Conservation (phyloP, 2,888 invertebrate genomes). For the Aphelenchoides bicaudatus region DNA sequence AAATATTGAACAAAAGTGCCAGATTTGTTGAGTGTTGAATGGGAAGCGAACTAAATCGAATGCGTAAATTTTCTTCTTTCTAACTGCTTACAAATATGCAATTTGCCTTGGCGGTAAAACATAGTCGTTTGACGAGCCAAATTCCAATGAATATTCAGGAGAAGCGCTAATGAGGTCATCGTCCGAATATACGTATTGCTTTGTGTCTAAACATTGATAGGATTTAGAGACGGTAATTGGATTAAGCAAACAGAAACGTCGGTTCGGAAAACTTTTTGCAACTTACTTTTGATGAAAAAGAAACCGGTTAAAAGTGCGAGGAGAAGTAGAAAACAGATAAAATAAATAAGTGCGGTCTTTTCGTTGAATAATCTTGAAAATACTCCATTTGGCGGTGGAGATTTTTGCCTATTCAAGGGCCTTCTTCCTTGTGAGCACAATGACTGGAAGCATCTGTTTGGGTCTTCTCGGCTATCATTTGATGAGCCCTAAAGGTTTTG, state of each 20-base stretch:
- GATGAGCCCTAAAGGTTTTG: no score
- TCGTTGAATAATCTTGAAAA: conserved; percentile 9
- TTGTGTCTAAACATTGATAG: conserved; percentile 9
- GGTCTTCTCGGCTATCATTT: conserved; percentile 9
- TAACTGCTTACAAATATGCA: conserved; percentile 2
- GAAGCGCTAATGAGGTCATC: conserved; percentile 2
- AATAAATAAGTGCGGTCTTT: background rate
- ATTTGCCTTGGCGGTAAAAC: background rate
- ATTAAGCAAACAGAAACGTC: conserved; percentile 6
- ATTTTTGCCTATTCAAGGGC: background rate
- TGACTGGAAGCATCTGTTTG: background rate
- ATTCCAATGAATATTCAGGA: background rate
- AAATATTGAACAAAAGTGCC: conserved; percentile 15
- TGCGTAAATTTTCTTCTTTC: no score
- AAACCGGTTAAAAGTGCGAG: background rate
- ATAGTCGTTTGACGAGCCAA: background rate
- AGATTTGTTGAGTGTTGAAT: conserved; percentile 9
- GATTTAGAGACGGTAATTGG: background rate
- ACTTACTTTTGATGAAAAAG: conserved; percentile 7
- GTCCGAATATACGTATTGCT: conserved; percentile 9
- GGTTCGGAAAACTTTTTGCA: background rate
- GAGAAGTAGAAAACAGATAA: background rate
- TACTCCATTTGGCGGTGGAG: background rate
- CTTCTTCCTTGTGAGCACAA: background rate
- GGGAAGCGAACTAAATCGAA: background rate